These are phyloP conservation scores for Bradypodion pumilum DNA, from an alignment of 2,797 vertebrate genomes.

Conservation along the genomic window DNA sequence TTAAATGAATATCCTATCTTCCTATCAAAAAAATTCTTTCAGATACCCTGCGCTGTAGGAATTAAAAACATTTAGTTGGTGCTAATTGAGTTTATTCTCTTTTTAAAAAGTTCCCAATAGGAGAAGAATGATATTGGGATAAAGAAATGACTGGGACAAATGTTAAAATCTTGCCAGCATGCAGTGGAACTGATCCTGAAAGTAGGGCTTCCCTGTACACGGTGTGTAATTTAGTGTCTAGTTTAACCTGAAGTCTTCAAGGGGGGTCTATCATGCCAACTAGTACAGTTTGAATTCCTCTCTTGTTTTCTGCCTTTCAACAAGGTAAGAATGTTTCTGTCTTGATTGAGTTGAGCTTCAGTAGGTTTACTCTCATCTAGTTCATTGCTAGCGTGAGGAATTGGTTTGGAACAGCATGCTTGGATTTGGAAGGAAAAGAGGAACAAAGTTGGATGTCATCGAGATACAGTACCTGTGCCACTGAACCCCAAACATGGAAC, in stretches of 20 bases:
- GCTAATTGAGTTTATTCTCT: too few relatives aligned
- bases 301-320: not conserved
- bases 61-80: too few relatives aligned
- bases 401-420: not conserved
- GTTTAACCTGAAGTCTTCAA: not conserved
- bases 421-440: not conserved
- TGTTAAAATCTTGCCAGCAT: too few relatives aligned
- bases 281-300: not conserved
- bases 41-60: too few relatives aligned
- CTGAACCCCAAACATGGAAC: not conserved
- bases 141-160: too few relatives aligned
- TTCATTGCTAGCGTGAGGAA: not conserved
- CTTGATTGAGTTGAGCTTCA: not conserved
- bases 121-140: too few relatives aligned
- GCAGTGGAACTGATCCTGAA: not conserved
- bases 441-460: not conserved
- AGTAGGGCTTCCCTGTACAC: not conserved
- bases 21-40: too few relatives aligned
- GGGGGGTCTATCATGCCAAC: not conserved
- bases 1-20: too few relatives aligned
- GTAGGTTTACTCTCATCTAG: not conserved
- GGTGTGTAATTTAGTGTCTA: not conserved
- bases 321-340: not conserved
- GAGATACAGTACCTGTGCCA: not conserved
- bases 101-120: too few relatives aligned